Base-by-base conservation (phyloP, 1,140 invertebrate genomes). In the Diplogasteroides magnus region DNA sequence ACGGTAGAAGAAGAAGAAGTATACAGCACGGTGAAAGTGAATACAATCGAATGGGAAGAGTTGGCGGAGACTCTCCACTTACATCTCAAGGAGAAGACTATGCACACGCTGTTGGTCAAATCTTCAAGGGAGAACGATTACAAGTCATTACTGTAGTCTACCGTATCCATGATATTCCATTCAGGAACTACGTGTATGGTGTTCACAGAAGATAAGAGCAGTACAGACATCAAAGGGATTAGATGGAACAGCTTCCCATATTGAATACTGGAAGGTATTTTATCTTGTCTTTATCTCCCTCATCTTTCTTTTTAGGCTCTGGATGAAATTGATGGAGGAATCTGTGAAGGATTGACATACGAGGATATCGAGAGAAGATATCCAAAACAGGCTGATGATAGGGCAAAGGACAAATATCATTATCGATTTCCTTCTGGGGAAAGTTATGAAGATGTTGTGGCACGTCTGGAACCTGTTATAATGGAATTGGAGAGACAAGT, bases 291-390 rank as follows among this genome's bases (percentile, higher is more conserved):
- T n/a, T n/a, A n/a, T n/a, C n/a, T n/a, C n/a, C n/a, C n/a, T n/a
- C n/a, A n/a, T n/a, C n/a, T n/a, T n/a, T n/a, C n/a, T 11, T 48
- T 48, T 11, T 48, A 48, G 37, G 93, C 94, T 14, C 86, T 99
- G 0, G 98, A 98, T 85, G 97, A 99, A 87, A 97, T 99, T 74
- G 94, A 99, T 86, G 96, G 96, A 63, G 96, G 97, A 61, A 97
- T 97, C 72, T 99, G 96, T 85, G 97, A 99, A 85, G 94, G 96
- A 83, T 94, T 99, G 91, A 98, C 95, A 0, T 99, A 99, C 80
- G 92, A 96, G 80, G 94, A 98, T 85, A 98, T 99, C 71, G 89
- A 92, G 74, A 88, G 89, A 62, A 91, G 92, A 78, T 97, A 92
- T 85, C 97, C 97, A 0, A 90, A 92, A 63, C 96, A 98, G 80